phyloP scores from a whole-genome alignment of 2,113 vertebrate species.

The Tricholaema leucomelas region DNA sequence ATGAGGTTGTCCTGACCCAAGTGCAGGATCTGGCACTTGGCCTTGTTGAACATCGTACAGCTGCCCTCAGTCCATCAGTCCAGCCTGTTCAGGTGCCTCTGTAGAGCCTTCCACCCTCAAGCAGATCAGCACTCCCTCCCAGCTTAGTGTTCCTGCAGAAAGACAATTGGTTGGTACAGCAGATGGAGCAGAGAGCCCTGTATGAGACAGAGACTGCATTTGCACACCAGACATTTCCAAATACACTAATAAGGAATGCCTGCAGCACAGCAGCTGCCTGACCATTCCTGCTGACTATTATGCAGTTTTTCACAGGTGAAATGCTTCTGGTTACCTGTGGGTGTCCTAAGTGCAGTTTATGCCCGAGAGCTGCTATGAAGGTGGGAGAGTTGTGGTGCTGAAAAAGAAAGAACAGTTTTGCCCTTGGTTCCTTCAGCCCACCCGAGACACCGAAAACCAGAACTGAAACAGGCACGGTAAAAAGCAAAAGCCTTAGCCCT shows the following conservation, averaged over 20 bases:
- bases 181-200: neutral
- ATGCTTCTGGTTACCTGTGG: neutral
- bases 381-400: neutral
- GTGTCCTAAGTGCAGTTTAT: neutral
- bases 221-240: neutral
- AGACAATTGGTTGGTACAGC: neutral
- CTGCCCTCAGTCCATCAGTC: too few relatives aligned
- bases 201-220: neutral
- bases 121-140: neutral
- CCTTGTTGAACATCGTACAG: too few relatives aligned
- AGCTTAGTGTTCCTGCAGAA: neutral
- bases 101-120: too few relatives aligned
- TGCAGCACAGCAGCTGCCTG: neutral
- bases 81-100: too few relatives aligned
- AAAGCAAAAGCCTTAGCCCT: neutral
- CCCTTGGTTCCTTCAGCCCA: neutral
- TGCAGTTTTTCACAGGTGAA: neutral
- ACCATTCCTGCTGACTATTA: neutral
- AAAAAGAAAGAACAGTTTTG: neutral
- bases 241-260: neutral
- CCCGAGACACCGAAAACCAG: neutral
- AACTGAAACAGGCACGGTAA: neutral
- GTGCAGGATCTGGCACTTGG: too few relatives aligned
- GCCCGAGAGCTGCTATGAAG: neutral
- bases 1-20: too few relatives aligned